phyloP scores from a whole-genome alignment of 2,797 vertebrate genomes.

The Diplodus puntazzo region DNA sequence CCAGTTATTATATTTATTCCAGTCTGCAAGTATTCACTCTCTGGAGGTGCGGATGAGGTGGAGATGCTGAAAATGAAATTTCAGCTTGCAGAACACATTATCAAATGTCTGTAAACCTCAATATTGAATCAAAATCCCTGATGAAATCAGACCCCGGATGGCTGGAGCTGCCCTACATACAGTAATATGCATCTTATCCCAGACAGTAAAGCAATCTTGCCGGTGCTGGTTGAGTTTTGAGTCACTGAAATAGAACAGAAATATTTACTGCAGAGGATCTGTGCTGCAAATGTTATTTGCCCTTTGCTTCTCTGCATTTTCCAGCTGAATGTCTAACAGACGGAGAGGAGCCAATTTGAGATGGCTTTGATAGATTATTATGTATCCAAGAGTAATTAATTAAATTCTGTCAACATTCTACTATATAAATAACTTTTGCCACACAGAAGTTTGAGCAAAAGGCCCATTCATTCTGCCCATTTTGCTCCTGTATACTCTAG shows the following conservation, averaged over 20 bases:
- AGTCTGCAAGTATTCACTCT: slow-evolving; percentile 1
- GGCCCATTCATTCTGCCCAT: background rate
- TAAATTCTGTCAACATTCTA: background rate
- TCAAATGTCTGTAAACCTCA: slow-evolving; percentile 51
- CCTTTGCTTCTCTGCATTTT: slow-evolving; percentile 7
- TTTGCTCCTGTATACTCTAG: background rate
- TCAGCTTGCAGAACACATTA: slow-evolving; percentile 50
- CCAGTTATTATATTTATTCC: slow-evolving; percentile 4
- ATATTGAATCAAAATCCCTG: slow-evolving; percentile 63
- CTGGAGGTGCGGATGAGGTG: slow-evolving; percentile 26
- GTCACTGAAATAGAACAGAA: slow-evolving; percentile 33
- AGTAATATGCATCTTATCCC: slow-evolving; percentile 25
- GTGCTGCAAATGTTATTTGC: slow-evolving; percentile 12
- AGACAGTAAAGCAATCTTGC: slow-evolving; percentile 17
- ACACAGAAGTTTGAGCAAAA: background rate
- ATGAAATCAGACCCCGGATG: slow-evolving; percentile 60
- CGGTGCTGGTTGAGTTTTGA: slow-evolving; percentile 32
- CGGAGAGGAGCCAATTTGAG: too few relatives aligned
- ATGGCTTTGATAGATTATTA: background rate
- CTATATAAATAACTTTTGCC: background rate
- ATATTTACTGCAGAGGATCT: slow-evolving; percentile 16
- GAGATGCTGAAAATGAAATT: slow-evolving; percentile 52
- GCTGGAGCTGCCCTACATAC: slow-evolving; percentile 34
- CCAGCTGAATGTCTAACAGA: background rate
- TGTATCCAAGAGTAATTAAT: background rate